Evolutionary conservation across 2,888 invertebrate species (phyloP), one percentile per base, ranked within the genome.

Genomic region (Agapostemon virescens): DNA sequence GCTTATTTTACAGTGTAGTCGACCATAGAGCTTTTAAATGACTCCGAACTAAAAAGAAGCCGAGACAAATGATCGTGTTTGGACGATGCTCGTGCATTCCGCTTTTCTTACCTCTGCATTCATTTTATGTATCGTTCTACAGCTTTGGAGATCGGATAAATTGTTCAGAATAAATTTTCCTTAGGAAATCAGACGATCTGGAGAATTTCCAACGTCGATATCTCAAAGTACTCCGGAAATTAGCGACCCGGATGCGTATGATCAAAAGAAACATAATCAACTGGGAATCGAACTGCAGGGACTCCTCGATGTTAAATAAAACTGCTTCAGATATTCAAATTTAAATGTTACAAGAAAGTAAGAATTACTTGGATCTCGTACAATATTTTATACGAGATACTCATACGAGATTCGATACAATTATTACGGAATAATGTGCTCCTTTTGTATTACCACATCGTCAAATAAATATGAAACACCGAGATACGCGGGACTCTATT

Each of bases 201-300:
- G 85, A 88, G 84, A 83, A 85, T 84, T 84, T 87, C 85, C 87
- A 87, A 82, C 80, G 82, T 81, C 85, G 87, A 88, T 87, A 87
- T 83, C 80, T 74, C 58, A 40, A 74, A 64, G 77, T 73, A 69
- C 70, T 36, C 69, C 75, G 83, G 83, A 85, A 81, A 85, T 82
- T 75, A 85, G 79, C 79, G 81, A 78, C 26, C 66, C 70, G 42
- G 55, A 64, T 61, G 63, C 72, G 40, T 70, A 42, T 36, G 49
- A 55, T 70, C 71, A 36, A 55, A 72, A 61, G 26, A 40, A 61
- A 15, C 23, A 45, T 63, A 55, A 79, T 66, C 58, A 40, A 40
- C 69, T 67, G 15, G 20, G 33, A 30, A 30, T 58, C 30, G 58
- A 30, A 58, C 58, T 58, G 30, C 20, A 33, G 20, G 30, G 3